These are phyloP conservation scores for Poeciliopsis gracilis DNA, from an alignment of 2,797 vertebrate species.

Conservation along the genomic window DNA sequence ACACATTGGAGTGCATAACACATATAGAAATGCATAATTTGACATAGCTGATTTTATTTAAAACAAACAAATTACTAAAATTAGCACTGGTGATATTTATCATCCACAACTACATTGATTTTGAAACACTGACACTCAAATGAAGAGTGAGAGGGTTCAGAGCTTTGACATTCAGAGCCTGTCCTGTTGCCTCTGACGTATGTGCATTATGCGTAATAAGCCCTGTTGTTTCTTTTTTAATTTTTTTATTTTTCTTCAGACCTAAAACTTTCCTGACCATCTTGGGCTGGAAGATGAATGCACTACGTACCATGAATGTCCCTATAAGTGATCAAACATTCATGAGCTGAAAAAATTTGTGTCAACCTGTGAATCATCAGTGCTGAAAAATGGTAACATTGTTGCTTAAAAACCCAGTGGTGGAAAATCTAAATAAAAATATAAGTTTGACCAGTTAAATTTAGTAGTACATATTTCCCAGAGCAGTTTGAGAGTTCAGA, in stretches of 20 bases:
- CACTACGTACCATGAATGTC: neutral
- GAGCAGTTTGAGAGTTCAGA: neutral
- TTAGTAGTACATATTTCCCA: neutral
- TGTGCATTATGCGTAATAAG: neutral
- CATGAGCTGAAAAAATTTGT: neutral
- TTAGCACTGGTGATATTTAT: neutral
- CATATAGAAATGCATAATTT: neutral
- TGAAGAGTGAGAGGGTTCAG: neutral
- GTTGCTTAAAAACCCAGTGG: neutral
- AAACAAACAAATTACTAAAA: neutral
- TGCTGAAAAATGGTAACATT: neutral
- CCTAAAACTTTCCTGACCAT: neutral
- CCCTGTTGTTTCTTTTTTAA: neutral
- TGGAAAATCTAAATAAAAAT: neutral
- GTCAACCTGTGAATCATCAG: neutral
- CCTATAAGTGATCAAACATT: neutral
- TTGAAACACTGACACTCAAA: neutral
- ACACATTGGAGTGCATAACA: neutral
- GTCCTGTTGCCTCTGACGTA: neutral
- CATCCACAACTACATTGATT: neutral
- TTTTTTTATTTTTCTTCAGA: neutral
- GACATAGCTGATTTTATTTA: neutral
- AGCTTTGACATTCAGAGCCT: neutral
- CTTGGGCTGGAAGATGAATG: neutral
- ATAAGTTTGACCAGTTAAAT: neutral